Evolutionary conservation across 2,113 vertebrate genomes (phyloP).

Genomic region (Xenopus tropicalis): DNA sequence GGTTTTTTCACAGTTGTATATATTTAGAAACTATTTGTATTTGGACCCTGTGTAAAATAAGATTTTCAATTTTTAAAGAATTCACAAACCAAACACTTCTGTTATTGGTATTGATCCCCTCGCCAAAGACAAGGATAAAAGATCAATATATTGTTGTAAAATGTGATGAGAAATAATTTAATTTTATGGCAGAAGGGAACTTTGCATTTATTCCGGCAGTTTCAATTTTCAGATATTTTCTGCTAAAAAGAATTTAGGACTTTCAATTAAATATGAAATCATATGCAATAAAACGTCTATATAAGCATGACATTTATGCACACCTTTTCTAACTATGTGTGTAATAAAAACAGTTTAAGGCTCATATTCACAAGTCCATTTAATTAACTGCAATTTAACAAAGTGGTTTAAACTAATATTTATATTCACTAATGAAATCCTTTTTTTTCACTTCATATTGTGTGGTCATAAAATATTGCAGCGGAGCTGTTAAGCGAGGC

Average conservation of each 20-base stretch:
- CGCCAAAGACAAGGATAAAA: conserved; percentile 6
- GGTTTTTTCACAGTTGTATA: too few species aligned
- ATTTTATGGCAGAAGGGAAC: conserved; percentile 13
- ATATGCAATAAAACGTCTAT: conserved; percentile 12
- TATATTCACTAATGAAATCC: too few species aligned
- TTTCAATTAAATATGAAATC: conserved; percentile 21
- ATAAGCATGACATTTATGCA: conserved; percentile 5
- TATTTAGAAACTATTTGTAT: too few species aligned
- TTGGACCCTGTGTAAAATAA: not conserved
- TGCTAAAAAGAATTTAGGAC: conserved; percentile 16
- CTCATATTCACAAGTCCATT: not conserved
- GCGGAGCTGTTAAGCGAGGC: too few species aligned
- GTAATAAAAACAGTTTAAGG: conserved; percentile 6
- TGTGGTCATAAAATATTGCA: too few species aligned
- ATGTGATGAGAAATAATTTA: conserved; percentile 21
- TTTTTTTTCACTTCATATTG: too few species aligned
- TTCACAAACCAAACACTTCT: conserved; percentile 3
- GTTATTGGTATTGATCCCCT: conserved; percentile 18
- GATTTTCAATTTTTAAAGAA: not conserved
- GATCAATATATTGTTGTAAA: conserved; percentile 23
- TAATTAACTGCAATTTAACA: not conserved
- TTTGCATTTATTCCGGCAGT: not conserved
- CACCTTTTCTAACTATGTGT: not conserved
- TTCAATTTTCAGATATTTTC: not conserved
- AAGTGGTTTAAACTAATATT: too few species aligned